Evolutionary conservation across 1,140 invertebrate genomes (phyloP).

Genomic region (Hormaphis cornu): DNA sequence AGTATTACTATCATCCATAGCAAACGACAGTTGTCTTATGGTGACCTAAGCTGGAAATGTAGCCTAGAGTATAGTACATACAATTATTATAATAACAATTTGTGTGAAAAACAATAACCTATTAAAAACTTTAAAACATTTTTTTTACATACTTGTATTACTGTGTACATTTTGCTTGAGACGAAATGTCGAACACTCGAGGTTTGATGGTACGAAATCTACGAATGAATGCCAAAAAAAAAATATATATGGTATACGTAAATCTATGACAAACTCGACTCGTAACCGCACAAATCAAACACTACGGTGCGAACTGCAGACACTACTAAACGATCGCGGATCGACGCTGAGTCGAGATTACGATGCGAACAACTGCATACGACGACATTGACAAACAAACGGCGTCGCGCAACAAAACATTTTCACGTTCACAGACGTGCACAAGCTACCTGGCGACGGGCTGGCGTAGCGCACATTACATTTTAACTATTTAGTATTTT

Average conservation of each 20-base stretch:
- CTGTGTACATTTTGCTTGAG: not conserved
- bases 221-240: not conserved
- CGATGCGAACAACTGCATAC: not conserved
- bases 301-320: not conserved
- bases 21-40: not conserved
- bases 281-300: not conserved
- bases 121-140: not conserved
- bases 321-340: no score
- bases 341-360: not conserved
- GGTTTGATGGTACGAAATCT: no score
- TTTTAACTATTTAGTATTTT: no score
- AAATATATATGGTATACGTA: not conserved
- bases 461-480: no score
- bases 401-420: not conserved
- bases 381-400: not conserved
- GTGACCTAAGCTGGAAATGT: not conserved
- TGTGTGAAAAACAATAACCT: not conserved
- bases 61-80: not conserved
- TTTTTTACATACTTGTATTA: conserved; percentile 4
- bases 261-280: not conserved
- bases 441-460: no score
- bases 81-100: not conserved
- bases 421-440: not conserved
- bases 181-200: not conserved
- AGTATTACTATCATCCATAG: not conserved